These are phyloP conservation scores for Limnodromus scolopaceus DNA, from an alignment of 2,797 vertebrate genomes.

Conservation along the genomic window DNA sequence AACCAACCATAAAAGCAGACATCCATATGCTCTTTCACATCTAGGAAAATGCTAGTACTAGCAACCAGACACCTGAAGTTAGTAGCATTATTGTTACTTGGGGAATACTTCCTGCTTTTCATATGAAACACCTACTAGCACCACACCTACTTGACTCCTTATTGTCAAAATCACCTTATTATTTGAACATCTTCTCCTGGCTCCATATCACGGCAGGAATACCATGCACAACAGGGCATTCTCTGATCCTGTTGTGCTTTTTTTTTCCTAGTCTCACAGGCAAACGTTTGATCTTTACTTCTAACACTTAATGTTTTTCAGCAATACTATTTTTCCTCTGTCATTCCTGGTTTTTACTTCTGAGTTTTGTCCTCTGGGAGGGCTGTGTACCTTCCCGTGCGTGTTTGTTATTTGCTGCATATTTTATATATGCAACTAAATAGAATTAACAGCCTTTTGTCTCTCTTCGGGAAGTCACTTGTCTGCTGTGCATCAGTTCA, in stretches of 20 bases:
- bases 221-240: neutral
- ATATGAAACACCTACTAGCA: neutral
- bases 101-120: constrained; percentile 1
- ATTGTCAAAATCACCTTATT: neutral
- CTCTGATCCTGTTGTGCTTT: neutral
- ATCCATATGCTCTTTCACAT: neutral
- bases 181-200: neutral
- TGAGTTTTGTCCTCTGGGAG: neutral
- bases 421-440: neutral
- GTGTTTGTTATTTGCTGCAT: neutral
- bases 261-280: neutral
- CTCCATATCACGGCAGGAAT: neutral
- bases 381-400: neutral
- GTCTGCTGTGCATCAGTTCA: neutral
- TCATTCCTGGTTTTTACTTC: neutral
- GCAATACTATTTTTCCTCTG: neutral
- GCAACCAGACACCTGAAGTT: neutral
- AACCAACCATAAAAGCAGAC: neutral
- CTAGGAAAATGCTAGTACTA: neutral
- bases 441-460: neutral
- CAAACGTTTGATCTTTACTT: neutral
- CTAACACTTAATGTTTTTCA: neutral
- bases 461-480: neutral
- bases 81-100: neutral
- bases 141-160: neutral